Conservation (phyloP, 2,888 invertebrate genomes). For the Biston stratarius region DNA sequence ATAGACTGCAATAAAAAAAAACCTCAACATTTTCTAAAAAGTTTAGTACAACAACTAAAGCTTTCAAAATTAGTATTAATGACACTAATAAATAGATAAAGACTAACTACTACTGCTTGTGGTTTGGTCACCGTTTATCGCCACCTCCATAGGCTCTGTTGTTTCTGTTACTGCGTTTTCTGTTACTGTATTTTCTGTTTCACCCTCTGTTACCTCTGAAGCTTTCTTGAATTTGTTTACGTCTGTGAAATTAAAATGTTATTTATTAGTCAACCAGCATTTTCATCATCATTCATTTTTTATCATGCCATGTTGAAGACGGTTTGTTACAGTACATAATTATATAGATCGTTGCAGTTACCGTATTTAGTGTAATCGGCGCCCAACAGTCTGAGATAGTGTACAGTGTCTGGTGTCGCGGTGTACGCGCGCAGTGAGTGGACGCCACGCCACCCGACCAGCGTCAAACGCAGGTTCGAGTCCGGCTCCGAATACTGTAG, state of each 20-base stretch:
- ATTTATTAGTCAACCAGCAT: too few species aligned
- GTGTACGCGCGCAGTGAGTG: conserved; percentile 95
- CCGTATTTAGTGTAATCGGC: conserved; percentile 95
- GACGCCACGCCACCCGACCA: conserved; percentile 97
- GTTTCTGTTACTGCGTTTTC: conserved; percentile 1
- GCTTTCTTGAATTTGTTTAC: conserved; percentile 91
- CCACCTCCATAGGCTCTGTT: conserved; percentile 8
- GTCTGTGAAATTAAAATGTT: conserved; percentile 72
- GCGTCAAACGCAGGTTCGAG: conserved; percentile 85
- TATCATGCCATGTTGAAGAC: too few species aligned
- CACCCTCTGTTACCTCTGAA: conserved; percentile 61
- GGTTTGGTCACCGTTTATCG: conserved; percentile 28
- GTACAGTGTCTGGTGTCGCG: conserved; percentile 93
- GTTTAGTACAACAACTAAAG: too few species aligned
- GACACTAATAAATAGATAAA: conserved; percentile 1
- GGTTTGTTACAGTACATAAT: too few species aligned
- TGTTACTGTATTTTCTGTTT: conserved; percentile 16
- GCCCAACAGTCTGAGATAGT: conserved; percentile 94
- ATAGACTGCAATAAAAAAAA: too few species aligned
- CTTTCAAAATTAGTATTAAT: too few species aligned
- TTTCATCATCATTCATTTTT: too few species aligned
- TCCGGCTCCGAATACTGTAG: conserved; percentile 87
- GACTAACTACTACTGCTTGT: conserved; percentile 30
- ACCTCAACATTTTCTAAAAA: too few species aligned
- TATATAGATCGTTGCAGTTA: conserved; percentile 62